Evolutionary conservation across 2,113 vertebrate genomes (phyloP).

Genomic region (Perccottus glenii): DNA sequence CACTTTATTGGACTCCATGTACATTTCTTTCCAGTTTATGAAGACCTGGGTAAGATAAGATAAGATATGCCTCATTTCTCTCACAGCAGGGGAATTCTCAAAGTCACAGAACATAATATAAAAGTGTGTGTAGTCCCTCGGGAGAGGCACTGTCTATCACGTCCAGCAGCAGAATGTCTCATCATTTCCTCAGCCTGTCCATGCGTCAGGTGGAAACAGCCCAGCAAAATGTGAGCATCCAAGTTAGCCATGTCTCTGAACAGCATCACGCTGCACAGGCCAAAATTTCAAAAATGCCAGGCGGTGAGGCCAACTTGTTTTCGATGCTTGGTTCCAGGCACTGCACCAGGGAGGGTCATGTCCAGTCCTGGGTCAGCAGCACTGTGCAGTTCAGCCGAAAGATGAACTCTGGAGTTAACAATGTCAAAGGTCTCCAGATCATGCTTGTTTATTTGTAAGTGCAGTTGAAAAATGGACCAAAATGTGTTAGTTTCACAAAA

Average conservation of each 20-base stretch:
- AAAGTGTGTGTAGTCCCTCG: background rate
- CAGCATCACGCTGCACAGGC: too few relatives aligned
- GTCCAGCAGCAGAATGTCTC: background rate
- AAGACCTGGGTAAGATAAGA: slow-evolving; percentile 11
- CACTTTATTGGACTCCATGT: background rate
- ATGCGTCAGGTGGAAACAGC: background rate
- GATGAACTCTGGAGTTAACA: too few relatives aligned
- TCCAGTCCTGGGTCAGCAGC: background rate
- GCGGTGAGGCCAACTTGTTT: background rate
- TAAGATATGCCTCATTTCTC: slow-evolving; percentile 8
- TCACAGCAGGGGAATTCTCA: slow-evolving; percentile 2
- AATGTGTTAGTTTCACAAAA: too few relatives aligned
- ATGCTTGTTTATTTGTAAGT: too few relatives aligned
- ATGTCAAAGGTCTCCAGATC: too few relatives aligned
- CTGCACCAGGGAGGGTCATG: too few relatives aligned
- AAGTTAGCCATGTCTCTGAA: background rate
- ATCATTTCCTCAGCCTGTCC: background rate
- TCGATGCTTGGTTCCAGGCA: too few relatives aligned
- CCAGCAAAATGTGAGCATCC: background rate
- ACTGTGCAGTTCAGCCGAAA: background rate
- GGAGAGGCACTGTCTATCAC: background rate
- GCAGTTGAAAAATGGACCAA: too few relatives aligned
- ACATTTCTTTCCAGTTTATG: background rate
- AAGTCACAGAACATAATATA: background rate
- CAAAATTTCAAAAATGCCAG: too few relatives aligned